Base-by-base conservation (phyloP, 2,888 invertebrate genomes). In the Cyaniris semiargus region DNA sequence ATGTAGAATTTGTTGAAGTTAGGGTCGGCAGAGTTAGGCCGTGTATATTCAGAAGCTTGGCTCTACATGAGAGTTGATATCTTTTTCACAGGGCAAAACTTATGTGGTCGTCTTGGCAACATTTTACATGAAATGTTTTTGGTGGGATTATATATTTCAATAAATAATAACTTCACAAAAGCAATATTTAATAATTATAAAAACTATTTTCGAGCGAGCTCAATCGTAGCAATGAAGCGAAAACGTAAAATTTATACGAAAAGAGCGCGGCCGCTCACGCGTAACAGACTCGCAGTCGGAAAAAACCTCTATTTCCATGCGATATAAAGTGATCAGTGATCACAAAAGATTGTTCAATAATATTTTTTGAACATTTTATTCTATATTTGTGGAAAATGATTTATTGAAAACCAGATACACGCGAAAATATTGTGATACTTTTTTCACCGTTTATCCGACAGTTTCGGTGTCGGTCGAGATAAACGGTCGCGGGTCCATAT, bases 241-340 rank as follows among this genome's bases (percentile, higher is more conserved):
- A 84, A 87, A 86, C 82, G 80, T 80, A 44, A 82, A 44, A 72
- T 44, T 79, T 80, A 83, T 82, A 80, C 81, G 79, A 74, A 83
- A 83, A 84, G 85, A 83, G 84, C 83, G 77, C 81, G 78, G 82
- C 18, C 87, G 88, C 86, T 88, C 89, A 89, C 86, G 89, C 90
- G 89, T 85, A 80, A 76, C 84, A 85, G 88, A 92, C 90, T 91
- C 90, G 90, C 90, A 90, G 89, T 87, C 88, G 88, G 85, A 86
- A 84, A 88, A 89, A 88, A 80, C 23, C 72, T 72, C 72, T 74
- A 72, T 72, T 80, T 79, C 74, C 78, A 78, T 78, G 78, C 76
- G 76, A 76, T 76, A 80, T 78, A 78, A 75, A 78, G 70, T 71
- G 71, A 76, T 70, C 31, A 78, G 70, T 71, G 71, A 76, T 70